These are phyloP conservation scores for Pteronotus mesoamericanus DNA, from an alignment of 2,797 vertebrate genomes.

Conservation along the genomic window DNA sequence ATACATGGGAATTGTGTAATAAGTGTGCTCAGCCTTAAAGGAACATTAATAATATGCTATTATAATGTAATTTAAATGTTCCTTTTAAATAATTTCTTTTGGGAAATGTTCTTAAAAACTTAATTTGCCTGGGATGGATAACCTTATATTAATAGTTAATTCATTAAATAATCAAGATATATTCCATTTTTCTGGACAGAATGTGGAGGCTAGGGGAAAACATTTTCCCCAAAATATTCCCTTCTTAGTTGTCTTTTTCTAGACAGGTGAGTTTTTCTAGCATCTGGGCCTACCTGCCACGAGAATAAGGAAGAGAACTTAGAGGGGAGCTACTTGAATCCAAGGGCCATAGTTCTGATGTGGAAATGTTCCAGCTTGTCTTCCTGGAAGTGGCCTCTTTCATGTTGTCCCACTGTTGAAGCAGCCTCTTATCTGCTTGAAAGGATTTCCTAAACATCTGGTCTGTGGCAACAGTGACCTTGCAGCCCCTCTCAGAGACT, in stretches of 20 bases:
- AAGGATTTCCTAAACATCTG: conserved; percentile 73
- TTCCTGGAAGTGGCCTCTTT: conserved; percentile 20
- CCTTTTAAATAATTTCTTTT: conserved; percentile 10
- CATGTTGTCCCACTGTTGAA: neutral
- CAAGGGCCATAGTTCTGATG: neutral
- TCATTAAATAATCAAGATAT: neutral
- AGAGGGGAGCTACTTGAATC: neutral
- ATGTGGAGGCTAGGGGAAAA: neutral
- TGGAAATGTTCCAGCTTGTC: neutral
- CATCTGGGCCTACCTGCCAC: neutral
- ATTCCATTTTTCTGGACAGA: neutral
- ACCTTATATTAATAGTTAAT: neutral
- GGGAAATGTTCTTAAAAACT: neutral
- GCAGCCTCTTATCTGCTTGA: conserved; percentile 24
- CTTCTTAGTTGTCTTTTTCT: neutral
- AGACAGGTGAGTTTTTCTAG: neutral
- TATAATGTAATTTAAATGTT: neutral
- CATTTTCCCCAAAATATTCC: neutral
- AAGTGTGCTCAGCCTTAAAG: neutral
- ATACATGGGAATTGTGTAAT: neutral
- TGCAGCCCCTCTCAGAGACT: conserved; percentile 72
- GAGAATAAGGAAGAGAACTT: neutral
- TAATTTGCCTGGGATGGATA: neutral
- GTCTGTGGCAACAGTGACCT: conserved; percentile 81
- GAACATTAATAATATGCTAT: neutral